Evolutionary conservation across 2,113 vertebrate genomes (phyloP), one percentile per base, ranked within the genome.

Genomic region (Calonectris borealis): DNA sequence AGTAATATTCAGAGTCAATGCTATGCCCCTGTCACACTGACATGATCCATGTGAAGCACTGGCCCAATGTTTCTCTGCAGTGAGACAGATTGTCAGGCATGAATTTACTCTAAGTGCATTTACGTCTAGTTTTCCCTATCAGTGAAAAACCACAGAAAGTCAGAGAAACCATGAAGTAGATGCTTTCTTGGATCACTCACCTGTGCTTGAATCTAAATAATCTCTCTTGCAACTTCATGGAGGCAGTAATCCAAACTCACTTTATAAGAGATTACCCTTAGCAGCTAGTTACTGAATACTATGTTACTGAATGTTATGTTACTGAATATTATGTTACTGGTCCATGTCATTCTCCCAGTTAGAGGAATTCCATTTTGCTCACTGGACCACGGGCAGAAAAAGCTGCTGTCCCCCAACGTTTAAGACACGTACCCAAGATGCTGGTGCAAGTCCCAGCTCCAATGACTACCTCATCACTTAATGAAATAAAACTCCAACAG

Each of bases 21-120:
- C n/a, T 83, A 87, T 40, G 62, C 15, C 48, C 29, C 61, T 48
- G 73, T 91, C 87, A 85, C 27, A 26, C 13, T 79, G 93, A 90
- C 58, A 54, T 32, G 70, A 84, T 57, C 84, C 58, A 55, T 48
- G 20, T 52, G 73, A 89, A 93, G 48, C 61, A 65, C 22, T 3
- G 4, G 21, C 24, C 4, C 9, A 8, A 69, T 20, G 13, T 46
- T 84, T 69, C 91, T 79, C 38, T 82, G 61, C 65, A 55, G 57
- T 44, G 48, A 91, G 61, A 95, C 80, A 94, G 68, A 92, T 29
- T 91, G 66, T 80, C 89, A 93, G 54, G 61, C 58, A 93, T 38
- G 49, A 85, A 65, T 91, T 95, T 93, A 72, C 61, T 82, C 73
- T 96, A 24, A 91, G 62, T 82, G 54, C 82, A 80, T 87, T 79